A percentile compares a stretch with the other conserved stretches of the same genome.
phyloP scores from a whole-genome alignment of 2,888 invertebrate genomes.

The Shargacucullia verbasci region DNA sequence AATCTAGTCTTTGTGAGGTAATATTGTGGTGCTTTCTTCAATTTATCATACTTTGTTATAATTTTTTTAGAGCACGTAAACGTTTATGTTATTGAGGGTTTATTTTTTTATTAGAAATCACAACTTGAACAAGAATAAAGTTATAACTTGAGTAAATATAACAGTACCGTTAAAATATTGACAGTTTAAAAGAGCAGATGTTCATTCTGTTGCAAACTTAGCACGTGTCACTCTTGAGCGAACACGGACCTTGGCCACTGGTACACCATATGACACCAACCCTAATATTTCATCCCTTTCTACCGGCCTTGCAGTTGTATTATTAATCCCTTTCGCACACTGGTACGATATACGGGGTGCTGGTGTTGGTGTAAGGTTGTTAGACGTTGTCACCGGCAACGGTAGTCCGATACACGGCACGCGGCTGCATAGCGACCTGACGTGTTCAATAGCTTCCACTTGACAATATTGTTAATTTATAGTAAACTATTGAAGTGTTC shows the following conservation, averaged over 20 bases:
- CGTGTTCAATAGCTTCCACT: slow-evolving; percentile 74
- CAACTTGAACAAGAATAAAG: too few relatives aligned
- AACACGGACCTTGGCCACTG: slow-evolving; percentile 76
- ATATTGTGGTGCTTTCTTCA: too few relatives aligned
- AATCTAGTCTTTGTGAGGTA: too few relatives aligned
- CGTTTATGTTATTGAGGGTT: too few relatives aligned
- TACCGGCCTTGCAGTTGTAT: slow-evolving; percentile 54
- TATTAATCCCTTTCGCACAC: slow-evolving; percentile 70
- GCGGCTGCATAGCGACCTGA: slow-evolving; percentile 72
- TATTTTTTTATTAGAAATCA: too few relatives aligned
- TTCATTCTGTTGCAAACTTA: slow-evolving; percentile 73
- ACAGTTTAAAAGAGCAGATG: slow-evolving; percentile 73
- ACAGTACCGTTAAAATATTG: slow-evolving; percentile 43
- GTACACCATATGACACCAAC: slow-evolving; percentile 75
- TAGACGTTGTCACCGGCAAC: slow-evolving; percentile 86
- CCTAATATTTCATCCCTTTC: slow-evolving; percentile 73
- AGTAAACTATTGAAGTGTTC: slow-evolving; percentile 42
- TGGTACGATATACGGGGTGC: slow-evolving; percentile 71
- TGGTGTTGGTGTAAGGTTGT: slow-evolving; percentile 81
- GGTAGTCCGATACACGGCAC: slow-evolving; percentile 80
- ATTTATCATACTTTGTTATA: too few relatives aligned
- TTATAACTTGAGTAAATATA: slow-evolving; percentile 3
- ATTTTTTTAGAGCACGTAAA: too few relatives aligned
- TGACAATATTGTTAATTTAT: slow-evolving; percentile 68
- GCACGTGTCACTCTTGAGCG: slow-evolving; percentile 83